Base-by-base conservation (phyloP, 2,113 vertebrate genomes). In the Elgaria multicarinata region DNA sequence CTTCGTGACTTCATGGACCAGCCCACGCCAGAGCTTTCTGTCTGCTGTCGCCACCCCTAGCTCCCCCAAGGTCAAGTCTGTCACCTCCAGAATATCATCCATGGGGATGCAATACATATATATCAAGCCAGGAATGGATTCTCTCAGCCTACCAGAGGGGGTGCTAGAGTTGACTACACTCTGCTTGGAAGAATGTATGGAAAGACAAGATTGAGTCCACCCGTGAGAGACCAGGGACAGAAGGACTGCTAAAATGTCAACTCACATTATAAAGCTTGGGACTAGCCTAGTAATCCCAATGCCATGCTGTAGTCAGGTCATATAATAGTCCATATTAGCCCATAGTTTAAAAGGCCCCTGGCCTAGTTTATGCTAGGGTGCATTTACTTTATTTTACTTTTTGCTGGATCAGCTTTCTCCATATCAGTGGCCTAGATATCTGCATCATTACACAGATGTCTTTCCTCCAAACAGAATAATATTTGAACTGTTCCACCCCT, bases 301-400 rank as follows among this genome's bases (percentile, higher is more conserved):
- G 86, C 81, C 78, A 53, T 93, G 91, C 81, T 92, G 2, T 90
- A 94, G 93, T 89, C 64, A 58, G 87, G 76, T 1, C 81, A 77
- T 75, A 28, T 74, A 92, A 91, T 36, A 93, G 75, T 18, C 42
- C 87, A 93, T 90, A 82, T 87, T 75, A 89, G 42, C 2, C 75
- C 75, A 75, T 82, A 89, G 92, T 87, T 90, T n/a, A 92, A 94
- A 93, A 91, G n/a, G 74, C 91, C 86, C 83, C 91, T 94, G 75
- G 72, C 83, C 72, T 84, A 84, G 93, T 95, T 96, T 79, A 89
- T 86, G 58, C 80, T 82, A 87, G 89, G 86, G 90, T 86, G 39
- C 90, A 92, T 94, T 93, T 81, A 31, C 89, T 85, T 93, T 94
- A 50, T 55, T 36, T 36, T 31, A 93, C 80, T 81, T 90, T 71